These are phyloP conservation scores for Aleiodes alternator DNA, from an alignment of 2,888 invertebrate species.

Conservation along the genomic window DNA sequence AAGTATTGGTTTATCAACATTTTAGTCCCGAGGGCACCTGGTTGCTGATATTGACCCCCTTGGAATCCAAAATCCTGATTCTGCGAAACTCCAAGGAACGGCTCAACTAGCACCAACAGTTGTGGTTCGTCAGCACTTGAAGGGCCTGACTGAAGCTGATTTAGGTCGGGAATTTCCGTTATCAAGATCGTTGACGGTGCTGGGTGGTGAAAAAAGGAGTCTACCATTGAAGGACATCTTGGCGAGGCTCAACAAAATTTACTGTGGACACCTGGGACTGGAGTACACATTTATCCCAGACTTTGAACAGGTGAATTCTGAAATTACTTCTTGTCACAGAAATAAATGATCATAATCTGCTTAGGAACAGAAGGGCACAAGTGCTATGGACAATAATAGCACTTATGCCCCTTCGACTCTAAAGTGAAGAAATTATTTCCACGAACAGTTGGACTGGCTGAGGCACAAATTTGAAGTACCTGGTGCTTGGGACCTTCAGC, in stretches of 20 bases:
- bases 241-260: slow-evolving; percentile 66
- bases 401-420: too few species aligned
- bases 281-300: slow-evolving; percentile 69
- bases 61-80: slow-evolving; percentile 77
- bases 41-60: slow-evolving; percentile 90
- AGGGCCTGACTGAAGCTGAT: slow-evolving; percentile 64
- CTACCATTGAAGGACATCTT: slow-evolving; percentile 66
- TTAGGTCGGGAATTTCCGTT: slow-evolving; percentile 64
- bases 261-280: slow-evolving; percentile 68
- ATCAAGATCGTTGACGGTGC: slow-evolving; percentile 59
- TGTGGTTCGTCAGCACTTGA: slow-evolving; percentile 64
- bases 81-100: slow-evolving; percentile 61
- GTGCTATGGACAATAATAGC: too few species aligned
- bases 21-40: slow-evolving; percentile 88
- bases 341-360: too few species aligned
- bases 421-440: too few species aligned
- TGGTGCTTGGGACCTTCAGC: slow-evolving; percentile 60
- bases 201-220: slow-evolving; percentile 63
- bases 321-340: too few species aligned
- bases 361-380: too few species aligned
- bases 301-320: slow-evolving; percentile 49
- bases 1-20: not conserved
- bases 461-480: slow-evolving; percentile 68
- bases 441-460: slow-evolving; percentile 67
- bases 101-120: slow-evolving; percentile 62